These are phyloP conservation scores for Galeruca laticollis DNA, from an alignment of 2,888 invertebrate genomes.

Conservation along the genomic window DNA sequence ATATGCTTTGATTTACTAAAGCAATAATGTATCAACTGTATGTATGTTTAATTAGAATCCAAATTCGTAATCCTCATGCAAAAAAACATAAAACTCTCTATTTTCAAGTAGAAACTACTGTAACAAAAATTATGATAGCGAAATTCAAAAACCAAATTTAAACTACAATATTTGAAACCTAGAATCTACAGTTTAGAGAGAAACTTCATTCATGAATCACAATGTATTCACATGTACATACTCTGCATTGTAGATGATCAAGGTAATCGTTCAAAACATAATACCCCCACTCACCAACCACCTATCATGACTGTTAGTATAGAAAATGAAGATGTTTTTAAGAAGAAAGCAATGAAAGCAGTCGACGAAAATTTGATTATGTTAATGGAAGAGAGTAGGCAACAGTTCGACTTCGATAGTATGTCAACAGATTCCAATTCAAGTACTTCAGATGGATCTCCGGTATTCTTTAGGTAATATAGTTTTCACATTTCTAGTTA, in stretches of 20 bases:
- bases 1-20: no score
- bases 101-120: no score
- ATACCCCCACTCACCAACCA: conserved; percentile 78
- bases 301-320: conserved; percentile 80
- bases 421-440: conserved; percentile 35
- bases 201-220: no score
- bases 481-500: not conserved
- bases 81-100: no score
- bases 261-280: conserved; percentile 69
- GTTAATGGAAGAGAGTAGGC: conserved; percentile 73
- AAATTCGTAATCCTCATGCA: no score
- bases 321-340: conserved; percentile 56
- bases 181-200: no score
- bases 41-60: no score
- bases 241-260: conserved; percentile 25
- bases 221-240: not conserved
- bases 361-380: conserved; percentile 78
- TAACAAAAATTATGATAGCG: no score
- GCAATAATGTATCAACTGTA: no score
- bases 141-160: no score
- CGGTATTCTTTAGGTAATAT: conserved; percentile 55
- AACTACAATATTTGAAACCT: no score
- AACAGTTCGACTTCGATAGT: conserved; percentile 58
- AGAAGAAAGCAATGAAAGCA: conserved; percentile 72
- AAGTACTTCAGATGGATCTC: conserved; percentile 47